These are phyloP conservation scores for Pyrrhosoma nymphula DNA, from an alignment of 2,888 invertebrate species.

Conservation along the genomic window DNA sequence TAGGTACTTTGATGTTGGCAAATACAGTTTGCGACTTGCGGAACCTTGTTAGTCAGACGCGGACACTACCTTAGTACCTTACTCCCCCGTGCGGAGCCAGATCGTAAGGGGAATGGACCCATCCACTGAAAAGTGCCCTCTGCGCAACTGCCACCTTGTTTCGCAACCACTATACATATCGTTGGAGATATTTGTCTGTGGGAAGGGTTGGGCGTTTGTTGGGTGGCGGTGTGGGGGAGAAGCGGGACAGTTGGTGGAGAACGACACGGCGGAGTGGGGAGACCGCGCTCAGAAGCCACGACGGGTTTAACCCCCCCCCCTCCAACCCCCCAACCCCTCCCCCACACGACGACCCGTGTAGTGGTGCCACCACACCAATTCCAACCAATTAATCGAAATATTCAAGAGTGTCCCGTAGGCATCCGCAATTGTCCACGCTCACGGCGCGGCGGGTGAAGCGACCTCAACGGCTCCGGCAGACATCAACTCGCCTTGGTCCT, in stretches of 20 bases:
- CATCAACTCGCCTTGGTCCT: no score
- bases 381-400: slow-evolving; percentile 64
- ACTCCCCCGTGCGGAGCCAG: no score
- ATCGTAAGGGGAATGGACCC: no score
- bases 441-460: background rate
- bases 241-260: background rate
- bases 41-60: no score
- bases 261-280: background rate
- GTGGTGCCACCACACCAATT: slow-evolving; percentile 59
- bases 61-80: no score
- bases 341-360: background rate
- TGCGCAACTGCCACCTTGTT: no score
- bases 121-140: no score
- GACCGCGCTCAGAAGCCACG: background rate
- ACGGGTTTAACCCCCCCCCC: background rate
- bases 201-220: background rate
- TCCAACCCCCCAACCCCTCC: background rate
- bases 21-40: no score
- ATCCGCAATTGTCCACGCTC: slow-evolving; percentile 60
- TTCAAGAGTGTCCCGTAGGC: slow-evolving; percentile 57
- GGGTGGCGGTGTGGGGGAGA: background rate
- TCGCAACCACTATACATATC: no score
- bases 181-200: no score
- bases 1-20: no score
- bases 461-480: background rate